Evolutionary conservation across 2,797 vertebrate genomes (phyloP).

Genomic region (Rhadinocentrus ornatus): DNA sequence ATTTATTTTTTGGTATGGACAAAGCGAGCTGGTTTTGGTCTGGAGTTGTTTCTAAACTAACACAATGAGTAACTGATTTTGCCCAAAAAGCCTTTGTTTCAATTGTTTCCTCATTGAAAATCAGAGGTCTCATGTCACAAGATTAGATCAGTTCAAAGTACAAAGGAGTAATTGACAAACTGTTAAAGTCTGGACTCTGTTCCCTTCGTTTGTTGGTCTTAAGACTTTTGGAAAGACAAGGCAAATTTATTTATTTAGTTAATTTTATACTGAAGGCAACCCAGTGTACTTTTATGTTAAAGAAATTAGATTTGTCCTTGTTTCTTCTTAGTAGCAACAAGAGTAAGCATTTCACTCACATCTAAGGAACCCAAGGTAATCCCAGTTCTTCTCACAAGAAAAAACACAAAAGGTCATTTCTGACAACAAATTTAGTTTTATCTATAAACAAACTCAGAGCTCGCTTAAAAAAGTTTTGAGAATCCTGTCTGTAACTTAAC

Average conservation of each 20-base stretch:
- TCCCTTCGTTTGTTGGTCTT: conserved; percentile 31
- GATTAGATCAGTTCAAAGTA: conserved; percentile 58
- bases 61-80: conserved; percentile 55
- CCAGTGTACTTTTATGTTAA: conserved; percentile 13
- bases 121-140: conserved; percentile 56
- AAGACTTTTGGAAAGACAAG: conserved; percentile 1
- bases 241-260: background rate
- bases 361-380: background rate
- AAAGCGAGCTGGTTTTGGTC: conserved; percentile 4
- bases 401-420: background rate
- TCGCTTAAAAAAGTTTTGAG: background rate
- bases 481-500: background rate
- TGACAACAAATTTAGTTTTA: background rate
- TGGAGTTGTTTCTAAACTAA: conserved; percentile 20
- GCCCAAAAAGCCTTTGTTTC: conserved; percentile 61
- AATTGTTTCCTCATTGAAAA: conserved; percentile 62
- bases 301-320: background rate
- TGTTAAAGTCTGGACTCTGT: conserved; percentile 33
- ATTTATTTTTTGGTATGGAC: background rate
- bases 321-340: background rate
- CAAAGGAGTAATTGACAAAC: conserved; percentile 63
- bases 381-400: background rate
- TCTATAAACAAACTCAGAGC: background rate
- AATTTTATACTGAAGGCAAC: background rate
- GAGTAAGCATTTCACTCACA: background rate